These are phyloP conservation scores for Cebidichthys violaceus DNA, from an alignment of 2,113 vertebrate genomes.

Conservation along the genomic window DNA sequence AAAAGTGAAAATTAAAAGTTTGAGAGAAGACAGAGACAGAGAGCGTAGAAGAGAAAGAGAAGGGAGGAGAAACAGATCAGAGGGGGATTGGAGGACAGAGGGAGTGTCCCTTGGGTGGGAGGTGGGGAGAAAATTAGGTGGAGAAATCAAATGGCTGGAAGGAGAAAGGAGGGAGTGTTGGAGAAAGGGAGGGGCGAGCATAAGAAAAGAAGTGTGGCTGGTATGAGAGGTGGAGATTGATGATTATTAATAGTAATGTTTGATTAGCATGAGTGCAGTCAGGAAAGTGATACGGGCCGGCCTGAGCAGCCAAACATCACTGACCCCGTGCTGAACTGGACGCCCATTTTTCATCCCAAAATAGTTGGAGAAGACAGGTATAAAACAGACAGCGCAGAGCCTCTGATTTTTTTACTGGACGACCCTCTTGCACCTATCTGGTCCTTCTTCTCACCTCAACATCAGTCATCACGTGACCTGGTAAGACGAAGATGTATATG, in stretches of 20 bases:
- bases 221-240: constrained; percentile 32
- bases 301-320: background rate
- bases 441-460: background rate
- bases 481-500: constrained; percentile 36
- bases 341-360: constrained; percentile 54
- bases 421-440: constrained; percentile 28
- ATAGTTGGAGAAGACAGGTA: constrained; percentile 52
- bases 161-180: constrained; percentile 7
- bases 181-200: constrained; percentile 20
- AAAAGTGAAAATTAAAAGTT: constrained; percentile 62
- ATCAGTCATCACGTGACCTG: constrained; percentile 13
- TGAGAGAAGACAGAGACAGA: constrained; percentile 30
- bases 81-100: constrained; percentile 44
- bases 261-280: constrained; percentile 55
- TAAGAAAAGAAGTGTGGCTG: constrained; percentile 40
- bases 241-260: constrained; percentile 67
- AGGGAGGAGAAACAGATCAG: constrained; percentile 23
- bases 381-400: constrained; percentile 62
- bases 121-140: constrained; percentile 46
- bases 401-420: constrained; percentile 32
- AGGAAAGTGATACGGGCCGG: constrained; percentile 37
- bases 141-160: too few species aligned
- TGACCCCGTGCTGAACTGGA: constrained; percentile 17
- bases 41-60: constrained; percentile 1
- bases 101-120: constrained; percentile 38